Evolutionary conservation across 2,113 vertebrate species (phyloP), one percentile per base, ranked within the genome.

Genomic region (Cheirogaleus medius): DNA sequence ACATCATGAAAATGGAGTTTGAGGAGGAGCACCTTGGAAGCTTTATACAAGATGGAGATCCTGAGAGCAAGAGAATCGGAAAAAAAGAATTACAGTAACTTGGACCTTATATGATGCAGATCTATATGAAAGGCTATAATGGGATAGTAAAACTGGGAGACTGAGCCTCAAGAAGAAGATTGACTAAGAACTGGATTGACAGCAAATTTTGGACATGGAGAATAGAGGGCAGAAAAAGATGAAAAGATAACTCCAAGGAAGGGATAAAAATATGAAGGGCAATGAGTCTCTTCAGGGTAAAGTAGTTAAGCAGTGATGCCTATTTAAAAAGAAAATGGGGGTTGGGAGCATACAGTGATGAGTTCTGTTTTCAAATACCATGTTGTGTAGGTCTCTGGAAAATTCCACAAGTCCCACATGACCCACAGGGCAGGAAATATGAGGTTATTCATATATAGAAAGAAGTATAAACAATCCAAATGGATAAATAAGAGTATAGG

Each of bases 281-380:
- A 56, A 5, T 47, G 47, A 82, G 32, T 47, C 63, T 90, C 34
- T 39, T 95, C 11, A 63, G 18, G 87, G 15, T 56, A 63, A 49
- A 92, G 42, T 64, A 84, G 17, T 68, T 69, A 91, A 52, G 44
- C 47, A 74, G 42, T 21, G 66, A 88, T 56, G 54, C 3, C 42
- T 34, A n/a, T 58, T 88, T 78, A n/a, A 78, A 91, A 92, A 68
- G 37, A 92, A 87, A 60, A 74, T 14, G 25, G 21, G 17, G 34
- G 18, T 2, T 15, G 20, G 25, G 11, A 11, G 27, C 86, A 34
- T 74, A 76, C 27, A 88, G 15, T 29, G 58, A 66, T 49, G 39
- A 94, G 21, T 68, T 71, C 71, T 87, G 14, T 92, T 94, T 96
- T 69, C 73, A 93, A 88, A 71, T 39, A 83, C 7, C 39, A 84